Conservation (phyloP, 2,113 vertebrate species). For the Sapajus apella region DNA sequence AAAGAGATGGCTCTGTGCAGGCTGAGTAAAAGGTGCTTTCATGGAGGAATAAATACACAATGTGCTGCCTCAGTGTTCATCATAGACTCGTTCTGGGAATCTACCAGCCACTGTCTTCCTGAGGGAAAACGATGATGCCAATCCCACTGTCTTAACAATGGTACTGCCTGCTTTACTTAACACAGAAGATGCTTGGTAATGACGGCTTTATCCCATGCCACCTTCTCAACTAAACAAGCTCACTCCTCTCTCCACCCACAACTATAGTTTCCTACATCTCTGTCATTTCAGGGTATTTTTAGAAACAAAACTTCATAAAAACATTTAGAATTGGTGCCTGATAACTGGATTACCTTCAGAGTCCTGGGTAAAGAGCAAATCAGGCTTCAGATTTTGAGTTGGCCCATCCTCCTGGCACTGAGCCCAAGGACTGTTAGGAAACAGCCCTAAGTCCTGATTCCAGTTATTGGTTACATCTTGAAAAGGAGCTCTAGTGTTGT, state of each 20-base stretch:
- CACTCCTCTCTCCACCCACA: neutral
- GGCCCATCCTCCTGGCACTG: conserved; percentile 16
- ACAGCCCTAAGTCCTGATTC: neutral
- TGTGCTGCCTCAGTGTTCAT: neutral
- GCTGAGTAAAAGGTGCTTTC: neutral
- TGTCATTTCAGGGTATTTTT: neutral
- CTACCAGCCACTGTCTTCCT: neutral
- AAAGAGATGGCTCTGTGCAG: neutral
- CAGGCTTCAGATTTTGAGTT: neutral
- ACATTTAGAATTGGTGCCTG: conserved; percentile 75
- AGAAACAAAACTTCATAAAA: neutral
- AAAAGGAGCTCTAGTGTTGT: conserved; percentile 35
- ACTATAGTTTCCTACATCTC: neutral
- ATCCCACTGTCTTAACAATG: neutral
- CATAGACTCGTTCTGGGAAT: neutral
- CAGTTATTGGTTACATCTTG: conserved; percentile 7
- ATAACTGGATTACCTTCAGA: conserved; percentile 86
- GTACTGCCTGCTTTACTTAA: conserved; percentile 44
- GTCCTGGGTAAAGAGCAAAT: conserved; percentile 85
- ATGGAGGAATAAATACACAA: neutral
- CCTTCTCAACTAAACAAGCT: neutral
- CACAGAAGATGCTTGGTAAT: conserved; percentile 15
- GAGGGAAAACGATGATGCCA: neutral
- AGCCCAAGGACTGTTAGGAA: neutral
- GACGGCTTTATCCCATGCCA: neutral